phyloP scores from a whole-genome alignment of 92 coral and sea anemone genomes.

The Scolanthus callimorphus region DNA sequence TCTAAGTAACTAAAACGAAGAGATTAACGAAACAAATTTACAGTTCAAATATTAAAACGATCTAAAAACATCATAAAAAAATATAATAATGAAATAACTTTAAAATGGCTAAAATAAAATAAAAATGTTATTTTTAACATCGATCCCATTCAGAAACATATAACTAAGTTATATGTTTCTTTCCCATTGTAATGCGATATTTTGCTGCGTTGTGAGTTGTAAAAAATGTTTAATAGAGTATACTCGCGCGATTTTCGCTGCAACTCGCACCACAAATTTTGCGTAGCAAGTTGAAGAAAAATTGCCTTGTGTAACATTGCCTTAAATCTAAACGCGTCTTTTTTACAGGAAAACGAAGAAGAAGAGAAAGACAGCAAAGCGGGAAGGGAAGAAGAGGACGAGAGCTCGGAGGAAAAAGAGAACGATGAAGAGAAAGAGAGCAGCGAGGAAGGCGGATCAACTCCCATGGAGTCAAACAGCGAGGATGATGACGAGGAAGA shows the following conservation, averaged over 20 bases:
- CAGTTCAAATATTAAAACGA: no score
- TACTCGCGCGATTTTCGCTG: neutral
- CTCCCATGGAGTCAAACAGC: conserved; percentile 56
- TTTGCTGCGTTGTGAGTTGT: no score
- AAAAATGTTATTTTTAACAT: no score
- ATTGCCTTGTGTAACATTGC: neutral
- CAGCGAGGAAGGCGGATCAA: conserved; percentile 70
- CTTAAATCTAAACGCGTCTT: no score
- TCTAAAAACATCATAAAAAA: no score
- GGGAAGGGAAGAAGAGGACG: conserved; percentile 34
- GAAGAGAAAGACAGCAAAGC: conserved; percentile 39
- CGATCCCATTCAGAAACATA: no score
- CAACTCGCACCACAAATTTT: neutral
- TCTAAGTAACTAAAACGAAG: no score
- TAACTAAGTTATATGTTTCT: no score
- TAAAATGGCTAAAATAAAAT: no score
- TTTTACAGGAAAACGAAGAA: conserved; percentile 25
- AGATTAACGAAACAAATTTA: no score
- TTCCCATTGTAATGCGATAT: no score
- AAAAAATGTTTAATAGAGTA: neutral
- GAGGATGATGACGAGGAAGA: conserved; percentile 63
- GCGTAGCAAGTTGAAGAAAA: neutral
- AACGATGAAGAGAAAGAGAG: conserved; percentile 54
- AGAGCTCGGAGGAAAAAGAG: conserved; percentile 47
- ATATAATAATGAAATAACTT: no score